These are phyloP conservation scores for Phrynocephalus guinanensis DNA, from an alignment of 2,797 vertebrate genomes.

Conservation along the genomic window DNA sequence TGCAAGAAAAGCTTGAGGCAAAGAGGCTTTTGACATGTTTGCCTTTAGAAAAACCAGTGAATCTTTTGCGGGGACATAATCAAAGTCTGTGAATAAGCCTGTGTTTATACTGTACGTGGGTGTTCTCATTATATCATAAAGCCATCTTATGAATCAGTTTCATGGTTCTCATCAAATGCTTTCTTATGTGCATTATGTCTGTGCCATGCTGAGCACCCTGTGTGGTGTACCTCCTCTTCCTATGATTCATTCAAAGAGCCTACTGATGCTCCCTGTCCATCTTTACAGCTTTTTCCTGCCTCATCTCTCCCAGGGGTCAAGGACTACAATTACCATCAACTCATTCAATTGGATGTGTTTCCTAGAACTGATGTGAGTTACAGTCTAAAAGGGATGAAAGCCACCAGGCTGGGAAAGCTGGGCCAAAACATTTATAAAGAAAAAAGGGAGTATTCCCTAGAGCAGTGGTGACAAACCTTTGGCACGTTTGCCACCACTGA, in stretches of 20 bases:
- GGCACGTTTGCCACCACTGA: no score
- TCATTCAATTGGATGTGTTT: neutral
- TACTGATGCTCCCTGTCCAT: neutral
- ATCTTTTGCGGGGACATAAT: slow-evolving; percentile 40
- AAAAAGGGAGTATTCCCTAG: neutral
- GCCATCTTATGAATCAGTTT: neutral
- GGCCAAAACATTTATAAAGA: neutral
- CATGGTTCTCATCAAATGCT: neutral
- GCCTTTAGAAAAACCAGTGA: slow-evolving; percentile 46
- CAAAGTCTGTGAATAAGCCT: slow-evolving; percentile 23
- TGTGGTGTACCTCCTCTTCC: neutral
- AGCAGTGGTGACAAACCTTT: no score
- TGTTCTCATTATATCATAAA: slow-evolving; percentile 12
- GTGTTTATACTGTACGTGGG: neutral
- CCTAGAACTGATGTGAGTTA: neutral
- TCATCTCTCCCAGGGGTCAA: neutral
- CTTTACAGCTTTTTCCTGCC: neutral
- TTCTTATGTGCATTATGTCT: neutral
- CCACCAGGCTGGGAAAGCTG: neutral
- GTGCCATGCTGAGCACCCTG: neutral
- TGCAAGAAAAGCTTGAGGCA: slow-evolving; percentile 50
- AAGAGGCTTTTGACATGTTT: slow-evolving; percentile 50
- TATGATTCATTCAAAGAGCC: neutral
- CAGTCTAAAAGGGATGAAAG: neutral
- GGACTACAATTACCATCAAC: neutral